phyloP scores from a whole-genome alignment of 1,140 invertebrate genomes.

The Drosophila ogumai region DNA sequence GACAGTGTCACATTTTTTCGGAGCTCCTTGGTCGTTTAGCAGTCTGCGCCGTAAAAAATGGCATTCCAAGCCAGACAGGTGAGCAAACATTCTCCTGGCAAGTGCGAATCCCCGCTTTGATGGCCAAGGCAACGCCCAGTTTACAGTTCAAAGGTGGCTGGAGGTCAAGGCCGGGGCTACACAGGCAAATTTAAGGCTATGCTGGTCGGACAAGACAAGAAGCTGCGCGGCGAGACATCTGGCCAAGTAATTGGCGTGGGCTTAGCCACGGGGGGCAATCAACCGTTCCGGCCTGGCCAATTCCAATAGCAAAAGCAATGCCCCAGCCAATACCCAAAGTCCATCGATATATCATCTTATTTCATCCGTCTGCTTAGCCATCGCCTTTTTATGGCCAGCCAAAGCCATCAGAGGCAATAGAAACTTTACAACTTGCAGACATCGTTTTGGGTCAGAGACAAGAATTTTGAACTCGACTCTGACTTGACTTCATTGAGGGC shows the following conservation, averaged over 20 bases:
- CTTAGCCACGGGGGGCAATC: conserved; percentile 22
- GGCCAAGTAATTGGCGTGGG: conserved; percentile 51
- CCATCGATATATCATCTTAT: conserved; percentile 48
- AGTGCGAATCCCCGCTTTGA: conserved; percentile 1
- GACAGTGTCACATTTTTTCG: neutral
- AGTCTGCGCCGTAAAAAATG: conserved; percentile 23
- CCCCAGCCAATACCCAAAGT: conserved; percentile 11
- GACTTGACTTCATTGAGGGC: conserved; percentile 51
- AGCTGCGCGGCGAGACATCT: conserved; percentile 23
- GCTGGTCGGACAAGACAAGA: neutral
- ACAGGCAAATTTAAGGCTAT: conserved; percentile 25
- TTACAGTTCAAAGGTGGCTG: conserved; percentile 66
- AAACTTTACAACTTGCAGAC: conserved; percentile 63
- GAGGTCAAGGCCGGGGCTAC: conserved; percentile 58
- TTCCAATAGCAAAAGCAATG: conserved; percentile 13
- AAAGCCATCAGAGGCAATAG: conserved; percentile 48
- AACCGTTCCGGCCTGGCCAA: conserved; percentile 21
- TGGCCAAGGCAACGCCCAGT: conserved; percentile 42
- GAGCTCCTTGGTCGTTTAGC: conserved; percentile 17
- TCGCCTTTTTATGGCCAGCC: conserved; percentile 37
- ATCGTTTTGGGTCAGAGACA: conserved; percentile 48
- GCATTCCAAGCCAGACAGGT: conserved; percentile 23
- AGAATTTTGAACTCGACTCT: conserved; percentile 67
- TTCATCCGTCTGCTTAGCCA: conserved; percentile 36
- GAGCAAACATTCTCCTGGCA: conserved; percentile 17